Percentiles rank a stretch among this genome's conserved stretches.
These are phyloP conservation scores for Phoeniculus purpureus DNA, from an alignment of 2,797 vertebrate genomes.

Conservation along the genomic window DNA sequence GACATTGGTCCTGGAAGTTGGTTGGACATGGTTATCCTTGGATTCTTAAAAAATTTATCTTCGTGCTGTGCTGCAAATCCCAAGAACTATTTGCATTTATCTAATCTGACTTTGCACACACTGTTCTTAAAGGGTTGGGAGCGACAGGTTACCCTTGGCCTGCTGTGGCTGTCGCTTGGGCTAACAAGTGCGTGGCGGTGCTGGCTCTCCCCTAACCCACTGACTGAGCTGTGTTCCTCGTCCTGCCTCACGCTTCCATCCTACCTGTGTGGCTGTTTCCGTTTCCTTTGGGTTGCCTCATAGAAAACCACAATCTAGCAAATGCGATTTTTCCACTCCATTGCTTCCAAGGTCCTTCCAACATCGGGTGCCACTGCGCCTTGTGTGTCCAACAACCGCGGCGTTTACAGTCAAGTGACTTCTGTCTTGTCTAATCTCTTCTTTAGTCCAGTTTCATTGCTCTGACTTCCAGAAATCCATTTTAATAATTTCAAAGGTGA, in stretches of 20 bases:
- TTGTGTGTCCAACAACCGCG: background rate
- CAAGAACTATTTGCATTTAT: background rate
- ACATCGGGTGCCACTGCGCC: background rate
- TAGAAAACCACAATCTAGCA: background rate
- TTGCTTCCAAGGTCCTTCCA: slow-evolving; percentile 21
- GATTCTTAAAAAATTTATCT: background rate
- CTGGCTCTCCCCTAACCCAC: background rate
- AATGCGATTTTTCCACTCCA: slow-evolving; percentile 33
- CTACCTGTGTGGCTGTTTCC: background rate
- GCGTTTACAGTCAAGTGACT: background rate
- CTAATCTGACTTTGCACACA: background rate
- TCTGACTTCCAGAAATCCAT: slow-evolving; percentile 10
- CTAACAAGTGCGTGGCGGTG: background rate
- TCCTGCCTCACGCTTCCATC: background rate
- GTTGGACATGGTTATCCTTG: background rate
- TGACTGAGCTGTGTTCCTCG: accelerated
- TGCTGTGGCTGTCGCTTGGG: background rate
- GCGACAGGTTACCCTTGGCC: background rate
- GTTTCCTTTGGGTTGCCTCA: background rate
- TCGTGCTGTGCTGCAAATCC: background rate
- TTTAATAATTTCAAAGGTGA: background rate
- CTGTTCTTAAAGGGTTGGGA: accelerated
- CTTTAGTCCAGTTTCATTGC: background rate
- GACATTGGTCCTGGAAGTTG: background rate
- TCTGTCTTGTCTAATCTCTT: slow-evolving; percentile 45